phyloP scores from a whole-genome alignment of 2,797 vertebrate genomes.

The Scolopax rusticola region DNA sequence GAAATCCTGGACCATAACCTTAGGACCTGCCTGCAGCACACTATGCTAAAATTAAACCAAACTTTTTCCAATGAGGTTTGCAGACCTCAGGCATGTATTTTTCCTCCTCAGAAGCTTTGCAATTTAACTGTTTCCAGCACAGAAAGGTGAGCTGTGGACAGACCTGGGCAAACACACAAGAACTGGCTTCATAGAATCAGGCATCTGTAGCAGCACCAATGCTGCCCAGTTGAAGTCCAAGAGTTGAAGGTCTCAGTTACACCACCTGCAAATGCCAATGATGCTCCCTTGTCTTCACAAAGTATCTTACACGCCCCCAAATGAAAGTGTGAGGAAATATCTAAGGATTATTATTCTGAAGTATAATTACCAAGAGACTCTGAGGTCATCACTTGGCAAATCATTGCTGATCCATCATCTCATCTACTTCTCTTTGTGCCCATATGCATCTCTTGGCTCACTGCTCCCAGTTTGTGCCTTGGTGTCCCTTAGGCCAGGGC shows the following conservation, averaged over 20 bases:
- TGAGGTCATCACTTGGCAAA: not conserved
- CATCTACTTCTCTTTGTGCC: not conserved
- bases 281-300: not conserved
- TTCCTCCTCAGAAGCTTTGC: not conserved
- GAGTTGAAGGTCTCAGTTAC: not conserved
- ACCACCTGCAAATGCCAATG: not conserved
- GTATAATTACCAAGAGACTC: not conserved
- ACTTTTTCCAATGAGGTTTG: conserved; percentile 44
- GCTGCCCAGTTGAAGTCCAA: not conserved
- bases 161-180: not conserved
- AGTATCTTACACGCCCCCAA: not conserved
- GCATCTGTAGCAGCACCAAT: not conserved
- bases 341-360: not conserved
- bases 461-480: not conserved
- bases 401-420: not conserved
- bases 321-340: not conserved
- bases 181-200: not conserved
- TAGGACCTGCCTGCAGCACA: conserved; percentile 42
- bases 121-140: conserved; percentile 20
- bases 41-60: conserved; percentile 67
- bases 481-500: not conserved
- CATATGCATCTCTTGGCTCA: not conserved
- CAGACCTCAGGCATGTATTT: conserved; percentile 5
- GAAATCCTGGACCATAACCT: conserved; percentile 71
- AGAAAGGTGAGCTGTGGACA: not conserved